These are phyloP conservation scores for Apocrypta bakeri DNA, from an alignment of 1,140 invertebrate species.

Conservation along the genomic window DNA sequence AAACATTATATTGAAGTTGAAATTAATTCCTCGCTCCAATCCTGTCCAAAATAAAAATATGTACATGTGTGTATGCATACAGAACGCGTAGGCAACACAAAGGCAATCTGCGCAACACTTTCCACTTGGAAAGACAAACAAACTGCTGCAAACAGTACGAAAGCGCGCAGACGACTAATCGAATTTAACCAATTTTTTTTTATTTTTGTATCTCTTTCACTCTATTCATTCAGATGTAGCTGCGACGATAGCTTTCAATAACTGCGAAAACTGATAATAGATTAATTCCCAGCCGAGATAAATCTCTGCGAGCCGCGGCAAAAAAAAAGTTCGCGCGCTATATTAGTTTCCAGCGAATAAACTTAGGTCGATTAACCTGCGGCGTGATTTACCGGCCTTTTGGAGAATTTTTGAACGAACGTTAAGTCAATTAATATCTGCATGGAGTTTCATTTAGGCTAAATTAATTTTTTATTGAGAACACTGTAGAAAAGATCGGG, in stretches of 20 bases:
- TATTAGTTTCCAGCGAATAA: background rate
- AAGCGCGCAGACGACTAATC: background rate
- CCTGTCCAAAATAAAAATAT: too few relatives aligned
- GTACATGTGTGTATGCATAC: too few relatives aligned
- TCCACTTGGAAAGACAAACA: too few relatives aligned
- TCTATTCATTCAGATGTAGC: too few relatives aligned
- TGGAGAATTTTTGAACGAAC: background rate
- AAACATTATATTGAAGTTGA: too few relatives aligned
- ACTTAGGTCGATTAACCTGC: background rate
- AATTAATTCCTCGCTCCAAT: too few relatives aligned
- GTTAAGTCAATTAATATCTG: too few relatives aligned
- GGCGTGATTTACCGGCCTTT: background rate
- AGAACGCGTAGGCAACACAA: too few relatives aligned
- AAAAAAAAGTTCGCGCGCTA: background rate
- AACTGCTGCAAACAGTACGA: too few relatives aligned
- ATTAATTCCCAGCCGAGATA: background rate
- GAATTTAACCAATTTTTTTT: background rate
- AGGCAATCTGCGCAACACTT: background rate
- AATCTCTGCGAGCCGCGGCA: background rate
- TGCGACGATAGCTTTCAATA: background rate
- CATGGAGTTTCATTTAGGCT: too few relatives aligned
- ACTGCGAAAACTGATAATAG: slow-evolving; percentile 1
- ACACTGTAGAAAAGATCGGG: too few relatives aligned
- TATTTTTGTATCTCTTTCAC: background rate
- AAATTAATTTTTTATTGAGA: too few relatives aligned